A percentile compares a stretch with the other conserved stretches of the same genome.
phyloP scores from a whole-genome alignment of 2,888 invertebrate species.

The Tribolium freemani region DNA sequence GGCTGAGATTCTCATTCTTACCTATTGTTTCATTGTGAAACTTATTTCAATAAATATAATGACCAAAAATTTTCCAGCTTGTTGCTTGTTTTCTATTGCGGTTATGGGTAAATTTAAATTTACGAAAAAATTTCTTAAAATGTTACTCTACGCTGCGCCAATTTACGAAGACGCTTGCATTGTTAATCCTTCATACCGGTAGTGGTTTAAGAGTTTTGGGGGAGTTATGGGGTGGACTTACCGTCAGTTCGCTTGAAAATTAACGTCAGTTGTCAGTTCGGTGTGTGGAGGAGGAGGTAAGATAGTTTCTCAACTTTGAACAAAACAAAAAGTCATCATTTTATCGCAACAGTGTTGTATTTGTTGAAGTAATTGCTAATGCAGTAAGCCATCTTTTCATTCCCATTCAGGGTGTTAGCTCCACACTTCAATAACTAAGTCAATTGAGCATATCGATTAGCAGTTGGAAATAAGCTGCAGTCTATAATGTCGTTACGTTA shows the following conservation, averaged over 20 bases:
- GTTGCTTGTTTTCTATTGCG: too few species aligned
- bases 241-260: background rate
- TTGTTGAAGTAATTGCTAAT: too few species aligned
- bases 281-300: background rate
- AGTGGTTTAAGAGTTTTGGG: background rate
- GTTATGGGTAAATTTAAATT: too few species aligned
- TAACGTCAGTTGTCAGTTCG: background rate
- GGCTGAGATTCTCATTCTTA: constrained; percentile 6
- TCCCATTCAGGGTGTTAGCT: background rate
- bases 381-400: background rate
- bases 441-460: background rate
- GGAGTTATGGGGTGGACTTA: background rate
- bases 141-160: background rate
- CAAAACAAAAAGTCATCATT: background rate
- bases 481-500: background rate
- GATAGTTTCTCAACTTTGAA: background rate
- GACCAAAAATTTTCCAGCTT: too few species aligned
- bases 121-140: background rate
- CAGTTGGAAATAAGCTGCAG: background rate
- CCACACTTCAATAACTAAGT: background rate
- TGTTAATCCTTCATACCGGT: background rate
- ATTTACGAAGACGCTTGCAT: background rate
- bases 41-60: background rate
- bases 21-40: constrained; percentile 8
- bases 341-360: background rate